Conservation (phyloP, 2,888 invertebrate species). For the Norana najaformis region DNA sequence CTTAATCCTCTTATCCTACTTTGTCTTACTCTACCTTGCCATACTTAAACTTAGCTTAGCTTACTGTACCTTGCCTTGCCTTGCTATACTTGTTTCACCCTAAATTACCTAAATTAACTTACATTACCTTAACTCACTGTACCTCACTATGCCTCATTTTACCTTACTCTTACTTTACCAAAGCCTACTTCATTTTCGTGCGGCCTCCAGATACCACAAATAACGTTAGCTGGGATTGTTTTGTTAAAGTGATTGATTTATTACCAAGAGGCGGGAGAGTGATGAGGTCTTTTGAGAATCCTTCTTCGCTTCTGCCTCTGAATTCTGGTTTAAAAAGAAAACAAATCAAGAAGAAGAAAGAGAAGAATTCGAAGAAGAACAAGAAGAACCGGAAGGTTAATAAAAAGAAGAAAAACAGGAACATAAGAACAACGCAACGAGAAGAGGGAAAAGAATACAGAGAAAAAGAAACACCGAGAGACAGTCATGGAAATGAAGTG, state of each 20-base stretch:
- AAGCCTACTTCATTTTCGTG: no score
- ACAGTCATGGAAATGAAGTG: no score
- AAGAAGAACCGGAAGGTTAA: not conserved
- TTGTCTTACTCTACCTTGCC: no score
- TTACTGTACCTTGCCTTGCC: no score
- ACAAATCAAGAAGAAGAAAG: not conserved
- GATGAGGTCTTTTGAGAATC: constrained; percentile 21
- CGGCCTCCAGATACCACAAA: not conserved
- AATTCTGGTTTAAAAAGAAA: not conserved
- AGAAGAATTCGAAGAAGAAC: not conserved
- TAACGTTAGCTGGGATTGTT: not conserved
- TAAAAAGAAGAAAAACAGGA: not conserved
- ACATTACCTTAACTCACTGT: no score
- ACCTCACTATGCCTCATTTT: no score
- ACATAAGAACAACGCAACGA: not conserved
- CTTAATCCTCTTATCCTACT: no score
- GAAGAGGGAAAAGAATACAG: not conserved
- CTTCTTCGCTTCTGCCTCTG: not conserved
- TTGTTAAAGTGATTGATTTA: not conserved
- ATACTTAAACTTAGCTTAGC: no score
- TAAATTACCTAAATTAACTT: no score
- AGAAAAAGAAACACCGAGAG: not conserved
- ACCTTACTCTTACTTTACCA: no score
- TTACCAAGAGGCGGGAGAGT: constrained; percentile 14
- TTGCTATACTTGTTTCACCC: no score